Conservation (phyloP, 2,797 vertebrate genomes). For the Sphenopsis melanotis region DNA sequence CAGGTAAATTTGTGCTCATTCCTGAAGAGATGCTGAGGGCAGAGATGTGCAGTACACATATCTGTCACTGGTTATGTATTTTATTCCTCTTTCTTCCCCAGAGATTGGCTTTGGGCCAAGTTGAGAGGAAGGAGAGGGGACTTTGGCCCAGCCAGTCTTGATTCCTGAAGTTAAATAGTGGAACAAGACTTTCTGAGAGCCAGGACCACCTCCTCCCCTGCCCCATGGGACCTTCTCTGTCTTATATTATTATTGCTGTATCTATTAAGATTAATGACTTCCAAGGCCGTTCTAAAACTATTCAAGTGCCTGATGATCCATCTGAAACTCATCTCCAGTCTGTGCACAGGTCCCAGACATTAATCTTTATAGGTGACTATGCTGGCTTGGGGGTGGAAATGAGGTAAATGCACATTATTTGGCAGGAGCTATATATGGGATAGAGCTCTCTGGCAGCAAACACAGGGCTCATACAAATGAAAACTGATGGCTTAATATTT, state of each 20-base stretch:
- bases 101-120: background rate
- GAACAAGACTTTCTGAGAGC: background rate
- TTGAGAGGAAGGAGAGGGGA: background rate
- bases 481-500: conserved; percentile 33
- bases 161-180: background rate
- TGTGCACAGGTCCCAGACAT: background rate
- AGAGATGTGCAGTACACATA: background rate
- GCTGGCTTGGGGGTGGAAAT: background rate
- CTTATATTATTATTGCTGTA: background rate
- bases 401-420: background rate
- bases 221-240: background rate
- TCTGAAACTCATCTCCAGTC: conserved; percentile 38
- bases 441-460: background rate
- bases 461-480: background rate
- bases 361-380: background rate
- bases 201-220: background rate
- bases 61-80: background rate
- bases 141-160: background rate
- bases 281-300: background rate
- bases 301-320: background rate
- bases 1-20: background rate
- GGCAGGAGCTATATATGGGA: background rate
- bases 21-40: background rate
- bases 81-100: background rate
- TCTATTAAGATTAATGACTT: conserved; percentile 10